Percentiles rank a stretch among this genome's conserved stretches.
Evolutionary conservation across 2,888 invertebrate genomes (phyloP).

Genomic region (Pyrrhia umbra): DNA sequence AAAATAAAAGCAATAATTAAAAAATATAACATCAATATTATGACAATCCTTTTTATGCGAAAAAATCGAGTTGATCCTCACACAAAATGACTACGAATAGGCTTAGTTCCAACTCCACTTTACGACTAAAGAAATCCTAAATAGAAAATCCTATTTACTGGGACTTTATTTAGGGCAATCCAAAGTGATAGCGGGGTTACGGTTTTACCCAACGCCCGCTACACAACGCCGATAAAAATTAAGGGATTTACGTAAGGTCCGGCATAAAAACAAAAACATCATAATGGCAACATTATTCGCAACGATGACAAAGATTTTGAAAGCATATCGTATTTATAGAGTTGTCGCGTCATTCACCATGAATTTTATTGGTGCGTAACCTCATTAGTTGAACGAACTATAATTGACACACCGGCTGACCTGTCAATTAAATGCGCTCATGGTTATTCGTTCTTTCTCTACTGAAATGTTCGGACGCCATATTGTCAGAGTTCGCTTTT

Average conservation of each 20-base stretch:
- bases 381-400: slow-evolving; percentile 87
- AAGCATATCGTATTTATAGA: slow-evolving; percentile 55
- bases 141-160: slow-evolving; percentile 43
- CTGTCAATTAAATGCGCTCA: slow-evolving; percentile 84
- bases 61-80: slow-evolving; percentile 16
- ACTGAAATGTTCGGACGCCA: slow-evolving; percentile 37
- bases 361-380: slow-evolving; percentile 80
- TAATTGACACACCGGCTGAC: slow-evolving; percentile 90
- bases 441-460: slow-evolving; percentile 66
- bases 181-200: slow-evolving; percentile 46
- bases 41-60: slow-evolving; percentile 1
- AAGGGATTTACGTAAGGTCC: slow-evolving; percentile 25
- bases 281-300: slow-evolving; percentile 19
- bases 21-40: background rate
- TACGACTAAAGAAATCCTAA: slow-evolving; percentile 38
- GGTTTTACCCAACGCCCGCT: slow-evolving; percentile 35
- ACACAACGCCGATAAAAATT: slow-evolving; percentile 35
- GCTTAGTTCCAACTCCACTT: slow-evolving; percentile 28
- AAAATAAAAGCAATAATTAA: too few species aligned
- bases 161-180: slow-evolving; percentile 43
- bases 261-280: slow-evolving; percentile 7
- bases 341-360: slow-evolving; percentile 71
- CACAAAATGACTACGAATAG: slow-evolving; percentile 14
- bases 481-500: slow-evolving; percentile 6
- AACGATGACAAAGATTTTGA: slow-evolving; percentile 35